Evolutionary conservation across 2,797 vertebrate species (phyloP).

Genomic region (Pyrocephalus nanus): DNA sequence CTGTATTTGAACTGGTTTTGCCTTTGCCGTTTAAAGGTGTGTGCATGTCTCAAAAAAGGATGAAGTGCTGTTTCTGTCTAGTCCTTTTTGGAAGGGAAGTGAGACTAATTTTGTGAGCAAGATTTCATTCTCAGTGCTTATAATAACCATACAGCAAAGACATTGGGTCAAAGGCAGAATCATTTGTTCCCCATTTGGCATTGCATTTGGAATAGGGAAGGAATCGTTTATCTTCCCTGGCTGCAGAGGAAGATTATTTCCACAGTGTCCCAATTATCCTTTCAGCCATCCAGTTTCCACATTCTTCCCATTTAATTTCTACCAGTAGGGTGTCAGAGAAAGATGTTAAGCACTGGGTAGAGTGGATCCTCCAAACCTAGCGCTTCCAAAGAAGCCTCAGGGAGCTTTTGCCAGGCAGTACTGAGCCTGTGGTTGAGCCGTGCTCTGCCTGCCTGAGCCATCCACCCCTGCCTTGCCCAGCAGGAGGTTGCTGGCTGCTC

Average conservation of each 20-base stretch:
- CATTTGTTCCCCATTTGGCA: conserved; percentile 11
- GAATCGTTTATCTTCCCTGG: not conserved
- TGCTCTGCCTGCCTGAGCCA: not conserved
- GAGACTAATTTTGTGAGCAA: not conserved
- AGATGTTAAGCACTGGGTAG: not conserved
- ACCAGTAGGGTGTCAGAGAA: not conserved
- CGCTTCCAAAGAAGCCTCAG: not conserved
- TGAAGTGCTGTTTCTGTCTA: not conserved
- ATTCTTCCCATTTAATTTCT: not conserved
- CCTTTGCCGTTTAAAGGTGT: not conserved
- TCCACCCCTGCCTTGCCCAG: not conserved
- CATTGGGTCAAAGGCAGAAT: not conserved
- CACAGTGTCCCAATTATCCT: rapidly evolving
- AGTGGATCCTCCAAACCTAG: not conserved
- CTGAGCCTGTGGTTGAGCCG: not conserved
- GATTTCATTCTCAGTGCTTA: not conserved
- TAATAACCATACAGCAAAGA: not conserved
- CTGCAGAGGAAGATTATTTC: not conserved
- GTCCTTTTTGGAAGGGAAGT: not conserved
- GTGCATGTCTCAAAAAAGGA: not conserved
- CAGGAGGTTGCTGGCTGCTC: not conserved
- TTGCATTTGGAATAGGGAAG: not conserved
- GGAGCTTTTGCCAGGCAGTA: not conserved
- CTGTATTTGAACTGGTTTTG: not conserved
- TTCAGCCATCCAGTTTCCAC: not conserved